Conservation (phyloP, 2,113 vertebrate genomes). For the Odobenus rosmarus region DNA sequence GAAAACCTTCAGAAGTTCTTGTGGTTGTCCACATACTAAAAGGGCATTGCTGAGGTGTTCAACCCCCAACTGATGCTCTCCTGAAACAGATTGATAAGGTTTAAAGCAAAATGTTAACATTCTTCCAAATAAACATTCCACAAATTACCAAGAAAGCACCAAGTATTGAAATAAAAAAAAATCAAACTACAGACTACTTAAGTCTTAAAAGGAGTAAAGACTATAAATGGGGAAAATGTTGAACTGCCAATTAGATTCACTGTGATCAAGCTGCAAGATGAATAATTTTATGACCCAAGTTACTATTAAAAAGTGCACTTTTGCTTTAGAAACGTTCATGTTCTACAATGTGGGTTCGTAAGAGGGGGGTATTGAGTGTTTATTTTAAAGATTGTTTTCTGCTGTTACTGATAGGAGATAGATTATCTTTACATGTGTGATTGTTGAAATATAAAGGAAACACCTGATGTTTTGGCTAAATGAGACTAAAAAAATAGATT, state of each 20-base stretch:
- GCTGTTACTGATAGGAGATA: not conserved
- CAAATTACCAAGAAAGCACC: constrained; percentile 38
- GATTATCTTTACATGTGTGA: not conserved
- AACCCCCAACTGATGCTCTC: constrained; percentile 57
- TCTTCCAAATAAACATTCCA: constrained; percentile 11
- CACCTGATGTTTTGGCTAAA: not conserved
- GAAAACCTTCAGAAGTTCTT: constrained; percentile 75
- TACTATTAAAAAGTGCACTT: not conserved
- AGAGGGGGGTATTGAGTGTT: not conserved
- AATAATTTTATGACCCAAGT: not conserved
- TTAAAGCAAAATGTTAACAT: not conserved
- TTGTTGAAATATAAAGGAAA: not conserved
- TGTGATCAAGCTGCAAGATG: not conserved
- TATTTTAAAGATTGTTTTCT: not conserved
- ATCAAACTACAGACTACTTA: not conserved
- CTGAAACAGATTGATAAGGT: constrained; percentile 62
- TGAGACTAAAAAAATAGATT: not conserved
- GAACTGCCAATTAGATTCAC: not conserved
- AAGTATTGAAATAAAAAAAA: constrained; percentile 7
- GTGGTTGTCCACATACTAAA: constrained; percentile 69
- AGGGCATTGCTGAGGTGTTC: constrained; percentile 75
- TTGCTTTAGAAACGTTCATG: not conserved
- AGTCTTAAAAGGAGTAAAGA: not conserved
- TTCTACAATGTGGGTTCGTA: not conserved
- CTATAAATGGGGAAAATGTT: not conserved